Conservation (phyloP, 2,888 invertebrate genomes). For the Tenthredo notha region DNA sequence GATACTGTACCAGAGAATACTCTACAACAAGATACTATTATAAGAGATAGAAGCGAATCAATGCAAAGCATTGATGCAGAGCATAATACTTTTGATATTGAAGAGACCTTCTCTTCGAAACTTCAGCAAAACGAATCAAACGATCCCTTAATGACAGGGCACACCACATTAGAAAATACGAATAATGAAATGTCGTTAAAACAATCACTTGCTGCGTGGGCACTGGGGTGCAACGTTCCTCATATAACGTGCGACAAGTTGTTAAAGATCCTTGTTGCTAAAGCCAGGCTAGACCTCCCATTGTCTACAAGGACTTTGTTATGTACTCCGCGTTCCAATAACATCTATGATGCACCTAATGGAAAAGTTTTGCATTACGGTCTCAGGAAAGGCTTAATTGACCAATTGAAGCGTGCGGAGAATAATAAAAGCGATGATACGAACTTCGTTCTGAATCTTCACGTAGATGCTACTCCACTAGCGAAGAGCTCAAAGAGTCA, state of each 20-base stretch:
- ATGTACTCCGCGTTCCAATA: background rate
- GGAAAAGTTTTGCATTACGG: background rate
- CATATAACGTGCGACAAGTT: background rate
- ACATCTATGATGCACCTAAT: background rate
- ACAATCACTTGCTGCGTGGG: background rate
- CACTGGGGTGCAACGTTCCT: background rate
- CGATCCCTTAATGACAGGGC: no score
- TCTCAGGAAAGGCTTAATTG: background rate
- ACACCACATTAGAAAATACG: background rate
- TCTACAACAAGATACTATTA: background rate
- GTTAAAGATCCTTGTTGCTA: constrained; percentile 1
- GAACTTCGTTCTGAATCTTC: no score
- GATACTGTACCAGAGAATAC: background rate
- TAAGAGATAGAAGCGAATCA: background rate
- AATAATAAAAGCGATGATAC: no score
- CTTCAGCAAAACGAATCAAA: no score
- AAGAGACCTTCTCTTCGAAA: background rate
- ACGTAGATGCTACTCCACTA: no score
- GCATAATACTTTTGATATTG: constrained; percentile 1
- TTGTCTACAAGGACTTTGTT: background rate
- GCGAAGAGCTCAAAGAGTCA: no score
- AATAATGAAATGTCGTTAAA: background rate
- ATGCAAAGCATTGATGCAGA: background rate
- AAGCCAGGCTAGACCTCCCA: background rate
- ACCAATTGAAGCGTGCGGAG: background rate